A percentile compares a stretch with the other conserved stretches of the same genome.
phyloP scores from a whole-genome alignment of 2,888 invertebrate genomes.

The Lycophotia porphyrea region DNA sequence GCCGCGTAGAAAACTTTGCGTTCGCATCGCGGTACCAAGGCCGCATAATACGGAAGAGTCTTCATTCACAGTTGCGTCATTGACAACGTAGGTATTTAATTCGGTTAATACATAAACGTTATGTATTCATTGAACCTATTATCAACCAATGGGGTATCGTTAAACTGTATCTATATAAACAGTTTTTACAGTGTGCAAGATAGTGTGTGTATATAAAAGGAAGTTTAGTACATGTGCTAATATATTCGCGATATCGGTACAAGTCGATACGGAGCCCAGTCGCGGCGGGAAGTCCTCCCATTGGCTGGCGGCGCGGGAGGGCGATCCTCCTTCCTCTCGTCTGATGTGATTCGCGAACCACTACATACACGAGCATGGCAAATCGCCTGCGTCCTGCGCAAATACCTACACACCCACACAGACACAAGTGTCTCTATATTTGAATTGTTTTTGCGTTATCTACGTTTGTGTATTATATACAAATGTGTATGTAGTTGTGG shows the following conservation, averaged over 20 bases:
- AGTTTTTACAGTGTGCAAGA: constrained; percentile 53
- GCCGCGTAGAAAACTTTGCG: constrained; percentile 76
- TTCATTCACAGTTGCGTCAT: constrained; percentile 64
- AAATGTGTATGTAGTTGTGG: constrained; percentile 46
- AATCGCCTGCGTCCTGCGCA: constrained; percentile 80
- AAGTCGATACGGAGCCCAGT: constrained; percentile 75
- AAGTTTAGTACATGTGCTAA: constrained; percentile 75
- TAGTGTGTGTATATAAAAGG: constrained; percentile 67
- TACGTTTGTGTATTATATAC: constrained; percentile 60
- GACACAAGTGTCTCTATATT: constrained; percentile 44
- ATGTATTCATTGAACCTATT: constrained; percentile 66
- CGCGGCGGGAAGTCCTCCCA: constrained; percentile 79
- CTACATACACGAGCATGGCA: constrained; percentile 77
- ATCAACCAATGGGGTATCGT: constrained; percentile 66
- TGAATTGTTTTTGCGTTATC: constrained; percentile 62
- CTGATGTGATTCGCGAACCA: constrained; percentile 87
- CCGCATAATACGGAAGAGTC: constrained; percentile 80
- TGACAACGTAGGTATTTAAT: constrained; percentile 62
- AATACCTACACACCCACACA: constrained; percentile 70
- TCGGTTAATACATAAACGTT: constrained; percentile 51
- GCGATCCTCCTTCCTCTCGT: constrained; percentile 89
- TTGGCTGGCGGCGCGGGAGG: constrained; percentile 86
- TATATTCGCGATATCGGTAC: constrained; percentile 85
- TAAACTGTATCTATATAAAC: constrained; percentile 39
- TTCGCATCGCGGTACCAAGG: constrained; percentile 81